A percentile compares a stretch with the other conserved stretches of the same genome.
Evolutionary conservation across 1,140 invertebrate genomes (phyloP).

Genomic region (Saccostrea cuccullata): DNA sequence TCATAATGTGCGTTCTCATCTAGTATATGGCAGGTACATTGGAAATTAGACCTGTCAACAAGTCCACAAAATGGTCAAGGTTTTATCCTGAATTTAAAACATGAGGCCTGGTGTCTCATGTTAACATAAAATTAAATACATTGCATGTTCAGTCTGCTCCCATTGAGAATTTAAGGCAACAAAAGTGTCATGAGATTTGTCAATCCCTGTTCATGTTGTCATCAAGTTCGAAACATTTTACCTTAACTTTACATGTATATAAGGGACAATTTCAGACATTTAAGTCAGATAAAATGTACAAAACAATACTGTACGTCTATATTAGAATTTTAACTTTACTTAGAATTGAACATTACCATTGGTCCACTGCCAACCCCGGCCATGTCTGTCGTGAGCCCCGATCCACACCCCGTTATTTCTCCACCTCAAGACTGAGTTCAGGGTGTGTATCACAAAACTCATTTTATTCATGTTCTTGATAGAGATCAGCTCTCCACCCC

Average conservation of each 20-base stretch:
- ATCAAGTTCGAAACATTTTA: too few species aligned
- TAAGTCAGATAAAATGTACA: too few species aligned
- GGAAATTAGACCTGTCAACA: background rate
- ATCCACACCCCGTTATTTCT: constrained; percentile 66
- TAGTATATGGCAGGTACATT: background rate
- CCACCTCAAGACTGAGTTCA: constrained; percentile 62
- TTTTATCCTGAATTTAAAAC: background rate
- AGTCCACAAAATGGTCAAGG: background rate
- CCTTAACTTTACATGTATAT: too few species aligned
- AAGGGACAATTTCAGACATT: too few species aligned
- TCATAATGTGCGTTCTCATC: background rate
- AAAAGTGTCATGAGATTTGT: too few species aligned
- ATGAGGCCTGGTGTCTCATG: background rate
- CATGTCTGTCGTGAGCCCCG: constrained; percentile 56
- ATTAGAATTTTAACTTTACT: too few species aligned
- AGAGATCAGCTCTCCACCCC: constrained; percentile 63
- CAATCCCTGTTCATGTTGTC: too few species aligned
- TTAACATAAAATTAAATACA: background rate
- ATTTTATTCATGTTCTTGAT: constrained; percentile 59
- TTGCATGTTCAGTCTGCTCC: background rate
- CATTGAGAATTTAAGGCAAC: too few species aligned
- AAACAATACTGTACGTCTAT: too few species aligned
- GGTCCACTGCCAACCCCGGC: constrained; percentile 63
- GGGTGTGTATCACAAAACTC: constrained; percentile 60
- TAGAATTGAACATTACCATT: constrained; percentile 53